phyloP scores from a whole-genome alignment of 2,113 vertebrate species.

The Stomatorhinus ivindoensis region DNA sequence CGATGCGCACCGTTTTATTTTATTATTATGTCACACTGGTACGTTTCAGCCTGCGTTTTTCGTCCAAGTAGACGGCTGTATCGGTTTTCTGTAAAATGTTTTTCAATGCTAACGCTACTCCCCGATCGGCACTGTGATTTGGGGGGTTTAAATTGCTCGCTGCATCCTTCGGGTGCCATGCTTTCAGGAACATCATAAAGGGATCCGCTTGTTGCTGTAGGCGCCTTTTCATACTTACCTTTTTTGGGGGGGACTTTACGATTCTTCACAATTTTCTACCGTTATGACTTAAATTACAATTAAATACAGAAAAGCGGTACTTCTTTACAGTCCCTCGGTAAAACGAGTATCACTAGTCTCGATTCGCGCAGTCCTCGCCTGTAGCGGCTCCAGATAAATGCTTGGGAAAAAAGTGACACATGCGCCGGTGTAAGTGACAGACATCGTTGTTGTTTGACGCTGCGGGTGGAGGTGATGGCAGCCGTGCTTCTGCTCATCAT shows the following conservation, averaged over 20 bases:
- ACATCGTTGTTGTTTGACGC: constrained; percentile 55
- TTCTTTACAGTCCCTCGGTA: not conserved
- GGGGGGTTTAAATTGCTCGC: not conserved
- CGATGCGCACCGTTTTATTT: not conserved
- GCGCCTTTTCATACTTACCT: not conserved
- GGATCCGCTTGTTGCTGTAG: not conserved
- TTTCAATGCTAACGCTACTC: not conserved
- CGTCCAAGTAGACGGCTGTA: not conserved
- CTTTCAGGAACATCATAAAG: not conserved
- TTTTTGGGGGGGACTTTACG: not conserved
- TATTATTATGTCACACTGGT: not conserved
- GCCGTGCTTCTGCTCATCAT: constrained; percentile 70
- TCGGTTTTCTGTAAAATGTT: not conserved
- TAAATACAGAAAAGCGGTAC: not conserved
- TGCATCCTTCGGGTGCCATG: not conserved
- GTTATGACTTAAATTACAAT: not conserved
- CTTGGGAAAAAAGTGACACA: not conserved
- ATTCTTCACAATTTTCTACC: not conserved
- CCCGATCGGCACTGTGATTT: not conserved
- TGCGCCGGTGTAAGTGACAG: constrained; percentile 1
- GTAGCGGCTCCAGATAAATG: not conserved
- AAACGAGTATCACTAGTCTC: not conserved
- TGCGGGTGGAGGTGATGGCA: constrained; percentile 85
- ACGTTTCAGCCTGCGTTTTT: not conserved
- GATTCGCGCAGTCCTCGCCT: not conserved